These are phyloP conservation scores for Menidia beryllina DNA, from an alignment of 2,113 vertebrate species.

Conservation along the genomic window DNA sequence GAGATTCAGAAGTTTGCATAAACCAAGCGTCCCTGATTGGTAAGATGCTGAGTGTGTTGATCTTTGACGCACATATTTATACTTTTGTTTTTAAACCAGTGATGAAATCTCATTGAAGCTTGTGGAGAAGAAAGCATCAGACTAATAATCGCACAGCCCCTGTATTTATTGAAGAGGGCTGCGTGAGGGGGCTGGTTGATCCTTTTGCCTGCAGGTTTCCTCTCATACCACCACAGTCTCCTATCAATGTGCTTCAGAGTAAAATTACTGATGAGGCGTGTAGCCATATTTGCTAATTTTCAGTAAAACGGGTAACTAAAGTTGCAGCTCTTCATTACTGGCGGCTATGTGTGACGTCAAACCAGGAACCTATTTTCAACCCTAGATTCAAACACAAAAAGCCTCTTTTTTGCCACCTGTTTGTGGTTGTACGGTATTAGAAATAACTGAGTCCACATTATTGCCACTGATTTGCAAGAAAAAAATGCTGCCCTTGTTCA, in stretches of 20 bases:
- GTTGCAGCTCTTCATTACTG: conserved; percentile 1
- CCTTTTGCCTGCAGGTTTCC: conserved; percentile 50
- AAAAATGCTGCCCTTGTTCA: conserved; percentile 1
- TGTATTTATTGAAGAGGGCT: conserved; percentile 28
- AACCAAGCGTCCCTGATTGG: conserved; percentile 9
- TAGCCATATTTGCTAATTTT: conserved; percentile 20
- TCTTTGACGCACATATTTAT: conserved; percentile 13
- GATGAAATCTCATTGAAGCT: conserved; percentile 25
- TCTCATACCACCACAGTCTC: conserved; percentile 19
- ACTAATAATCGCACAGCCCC: conserved; percentile 30
- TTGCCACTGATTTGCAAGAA: conserved; percentile 1
- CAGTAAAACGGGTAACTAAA: not conserved
- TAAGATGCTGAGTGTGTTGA: not conserved
- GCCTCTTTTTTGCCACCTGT: not conserved
- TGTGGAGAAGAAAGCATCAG: not conserved
- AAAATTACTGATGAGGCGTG: conserved; percentile 27
- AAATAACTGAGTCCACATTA: conserved; percentile 4
- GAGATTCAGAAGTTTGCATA: not conserved
- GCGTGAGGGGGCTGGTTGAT: conserved; percentile 12
- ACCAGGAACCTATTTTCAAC: not conserved
- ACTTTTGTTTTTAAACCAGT: not conserved
- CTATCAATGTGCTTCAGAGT: conserved; percentile 43
- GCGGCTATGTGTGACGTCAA: conserved; percentile 12
- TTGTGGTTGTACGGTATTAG: conserved; percentile 5
- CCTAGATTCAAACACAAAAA: not conserved